Conservation (phyloP, 1,140 invertebrate genomes). For the Achatina immaculata region DNA sequence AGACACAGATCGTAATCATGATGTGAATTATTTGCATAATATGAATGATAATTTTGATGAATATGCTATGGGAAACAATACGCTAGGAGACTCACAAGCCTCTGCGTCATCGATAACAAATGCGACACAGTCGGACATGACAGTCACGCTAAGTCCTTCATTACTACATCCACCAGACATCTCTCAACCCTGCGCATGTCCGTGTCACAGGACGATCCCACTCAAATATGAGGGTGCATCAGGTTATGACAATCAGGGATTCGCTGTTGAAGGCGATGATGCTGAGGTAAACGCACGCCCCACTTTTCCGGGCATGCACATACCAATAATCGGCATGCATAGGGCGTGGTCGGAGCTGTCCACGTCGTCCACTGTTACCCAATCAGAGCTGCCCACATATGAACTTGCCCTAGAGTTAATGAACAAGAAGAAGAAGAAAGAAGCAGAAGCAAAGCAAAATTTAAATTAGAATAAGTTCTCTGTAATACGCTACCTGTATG, state of each 20-base stretch:
- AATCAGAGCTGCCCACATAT: constrained; percentile 15
- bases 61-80: not conserved
- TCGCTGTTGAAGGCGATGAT: constrained; percentile 36
- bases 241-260: constrained; percentile 47
- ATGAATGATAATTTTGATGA: not conserved
- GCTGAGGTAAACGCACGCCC: not conserved
- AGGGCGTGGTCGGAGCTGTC: not conserved
- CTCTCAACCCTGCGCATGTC: constrained; percentile 30
- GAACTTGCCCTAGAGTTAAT: constrained; percentile 24
- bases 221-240: not conserved
- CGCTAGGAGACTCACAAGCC: not conserved
- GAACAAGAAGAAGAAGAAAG: constrained; percentile 9
- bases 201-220: constrained; percentile 34
- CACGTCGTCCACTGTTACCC: not conserved
- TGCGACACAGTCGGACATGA: not conserved
- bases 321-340: constrained; percentile 2
- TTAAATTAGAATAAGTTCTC: not conserved
- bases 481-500: too few species aligned
- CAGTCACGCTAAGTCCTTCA: not conserved
- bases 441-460: not conserved
- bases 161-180: not conserved
- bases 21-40: not conserved
- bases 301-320: not conserved
- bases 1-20: not conserved
- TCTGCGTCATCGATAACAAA: not conserved